Base-by-base conservation (phyloP, 2,888 invertebrate genomes). In the Tipula unca region DNA sequence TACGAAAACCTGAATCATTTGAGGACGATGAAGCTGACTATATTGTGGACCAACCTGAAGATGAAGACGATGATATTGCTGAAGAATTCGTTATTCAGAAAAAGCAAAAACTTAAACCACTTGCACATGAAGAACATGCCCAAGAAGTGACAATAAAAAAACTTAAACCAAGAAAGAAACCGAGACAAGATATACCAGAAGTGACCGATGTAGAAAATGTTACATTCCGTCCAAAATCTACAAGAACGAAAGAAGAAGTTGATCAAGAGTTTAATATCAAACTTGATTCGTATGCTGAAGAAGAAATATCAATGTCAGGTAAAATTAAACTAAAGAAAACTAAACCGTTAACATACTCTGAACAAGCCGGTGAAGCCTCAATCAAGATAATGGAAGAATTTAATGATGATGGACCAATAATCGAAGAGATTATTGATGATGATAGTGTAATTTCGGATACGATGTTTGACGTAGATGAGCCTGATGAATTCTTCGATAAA, bases 181-280 rank as follows among this genome's bases (percentile, higher is more conserved):
- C 93, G 4, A 91, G 93, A 86, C 91, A 92, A 5, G 94, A 95
- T 87, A 92, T 95, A 87, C 94, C 95, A 82, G 96, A 96, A 92
- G 92, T 94, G 85, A 94, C 94, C 0, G 95, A 95, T 88, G 93
- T 94, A 10, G 95, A 96, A 91, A 95, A 93, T 88, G 96, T 96
- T 0, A 96, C 95, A 54, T 96, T 96, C 90, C 93, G 95, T 88
- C 95, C 96, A 13, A 94, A 94, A 90, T 90, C 92, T 4, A 95
- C 94, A 0, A 96, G 95, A 91, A 95, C 95, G 0, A 95, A 95
- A 90, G 96, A 96, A 92, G 95, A 96, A 88, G 95, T 97, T 14
- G 96, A 97, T 89, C 97, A 97, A 91, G 97, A 97, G 91, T 97
- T 97, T 89, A 96, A 95, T 90, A 96, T 97, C 87, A 95, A 95